phyloP scores from a whole-genome alignment of 2,888 invertebrate genomes.

The Drosophila pseudotalamancana region DNA sequence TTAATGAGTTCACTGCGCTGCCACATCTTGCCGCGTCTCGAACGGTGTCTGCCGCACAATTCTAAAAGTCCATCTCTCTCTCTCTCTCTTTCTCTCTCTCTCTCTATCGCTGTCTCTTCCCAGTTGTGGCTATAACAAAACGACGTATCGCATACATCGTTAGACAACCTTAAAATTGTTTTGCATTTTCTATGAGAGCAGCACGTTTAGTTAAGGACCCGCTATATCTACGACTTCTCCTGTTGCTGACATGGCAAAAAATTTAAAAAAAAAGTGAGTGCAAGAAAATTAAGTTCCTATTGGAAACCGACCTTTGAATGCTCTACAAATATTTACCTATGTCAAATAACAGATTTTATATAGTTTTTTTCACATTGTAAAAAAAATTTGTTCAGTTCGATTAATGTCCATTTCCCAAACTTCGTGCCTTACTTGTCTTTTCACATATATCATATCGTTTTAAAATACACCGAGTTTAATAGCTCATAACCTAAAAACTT shows the following conservation, averaged over 20 bases:
- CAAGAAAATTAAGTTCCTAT: not conserved
- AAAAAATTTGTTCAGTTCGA: no score
- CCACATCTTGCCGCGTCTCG: conserved; percentile 22
- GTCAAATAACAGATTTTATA: no score
- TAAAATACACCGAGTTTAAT: no score
- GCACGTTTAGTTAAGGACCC: conserved; percentile 38
- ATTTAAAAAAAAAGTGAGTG: not conserved
- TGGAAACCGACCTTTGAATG: not conserved
- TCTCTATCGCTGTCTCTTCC: not conserved
- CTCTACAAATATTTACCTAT: not conserved
- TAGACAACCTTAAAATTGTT: conserved; percentile 67
- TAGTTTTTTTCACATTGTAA: no score
- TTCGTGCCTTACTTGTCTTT: no score
- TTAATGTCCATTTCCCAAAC: no score
- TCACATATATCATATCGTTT: no score
- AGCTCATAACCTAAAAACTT: no score
- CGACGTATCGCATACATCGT: conserved; percentile 48
- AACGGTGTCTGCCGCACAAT: not conserved
- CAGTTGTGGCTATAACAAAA: conserved; percentile 15
- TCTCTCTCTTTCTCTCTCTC: not conserved
- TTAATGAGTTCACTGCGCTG: conserved; percentile 74
- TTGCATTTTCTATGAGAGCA: conserved; percentile 54
- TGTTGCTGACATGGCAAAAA: conserved; percentile 48
- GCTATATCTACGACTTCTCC: conserved; percentile 28
- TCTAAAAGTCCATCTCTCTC: no score